phyloP scores from a whole-genome alignment of 2,113 vertebrate genomes.

The Epinephelus cyanopodus region DNA sequence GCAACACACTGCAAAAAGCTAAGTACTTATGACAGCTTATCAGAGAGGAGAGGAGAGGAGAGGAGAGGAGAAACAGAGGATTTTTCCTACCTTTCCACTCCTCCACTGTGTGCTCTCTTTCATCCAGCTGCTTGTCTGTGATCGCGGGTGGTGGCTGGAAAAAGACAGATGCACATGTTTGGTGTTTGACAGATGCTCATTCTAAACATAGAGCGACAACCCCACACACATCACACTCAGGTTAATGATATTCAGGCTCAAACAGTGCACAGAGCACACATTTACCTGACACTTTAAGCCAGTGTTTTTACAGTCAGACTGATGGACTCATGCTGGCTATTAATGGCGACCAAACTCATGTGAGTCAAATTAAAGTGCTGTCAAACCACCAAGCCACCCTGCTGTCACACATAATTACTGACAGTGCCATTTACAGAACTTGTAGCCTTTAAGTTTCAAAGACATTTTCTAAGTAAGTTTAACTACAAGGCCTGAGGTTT shows the following conservation, averaged over 20 bases:
- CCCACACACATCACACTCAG: background rate
- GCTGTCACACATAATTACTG: background rate
- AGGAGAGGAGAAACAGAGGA: background rate
- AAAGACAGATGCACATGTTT: conserved; percentile 40
- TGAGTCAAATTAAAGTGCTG: too few species aligned
- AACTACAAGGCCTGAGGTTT: background rate
- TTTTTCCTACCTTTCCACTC: conserved; percentile 95
- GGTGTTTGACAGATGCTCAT: background rate
- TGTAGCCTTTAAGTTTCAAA: background rate
- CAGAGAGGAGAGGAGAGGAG: conserved; percentile 1
- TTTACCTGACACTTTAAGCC: too few species aligned
- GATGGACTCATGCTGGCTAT: too few species aligned
- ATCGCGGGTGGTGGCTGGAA: conserved; percentile 95
- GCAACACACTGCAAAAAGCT: conserved; percentile 19
- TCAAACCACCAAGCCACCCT: too few species aligned
- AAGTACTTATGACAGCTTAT: conserved; percentile 37
- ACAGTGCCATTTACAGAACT: background rate
- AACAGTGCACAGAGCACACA: too few species aligned
- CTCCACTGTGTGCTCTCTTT: conserved; percentile 97
- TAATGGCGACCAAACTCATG: background rate
- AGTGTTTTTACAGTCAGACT: too few species aligned
- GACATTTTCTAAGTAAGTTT: background rate
- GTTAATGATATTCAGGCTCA: background rate
- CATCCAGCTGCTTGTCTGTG: conserved; percentile 98
- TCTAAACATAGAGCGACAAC: background rate